Conservation (phyloP, 2,888 invertebrate genomes). For the Apotomis capreana region DNA sequence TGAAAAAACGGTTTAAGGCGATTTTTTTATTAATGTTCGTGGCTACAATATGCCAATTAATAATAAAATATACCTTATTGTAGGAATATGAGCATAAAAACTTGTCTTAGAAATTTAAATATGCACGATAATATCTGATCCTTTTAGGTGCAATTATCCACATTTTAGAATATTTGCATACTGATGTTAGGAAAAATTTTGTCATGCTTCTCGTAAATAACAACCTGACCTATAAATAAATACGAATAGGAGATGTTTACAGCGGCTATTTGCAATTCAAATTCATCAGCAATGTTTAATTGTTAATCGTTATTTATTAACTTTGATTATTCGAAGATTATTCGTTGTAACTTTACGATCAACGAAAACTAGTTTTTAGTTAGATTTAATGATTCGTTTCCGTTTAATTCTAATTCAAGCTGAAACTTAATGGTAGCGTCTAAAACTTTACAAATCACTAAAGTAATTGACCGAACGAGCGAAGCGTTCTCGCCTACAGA, state of each 20-base stretch:
- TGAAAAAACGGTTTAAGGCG: too few species aligned
- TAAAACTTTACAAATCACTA: too few species aligned
- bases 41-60: too few species aligned
- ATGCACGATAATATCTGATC: background rate
- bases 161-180: conserved; percentile 11
- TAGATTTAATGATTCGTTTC: background rate
- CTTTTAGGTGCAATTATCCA: background rate
- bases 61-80: background rate
- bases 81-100: background rate
- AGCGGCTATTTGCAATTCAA: conserved; percentile 17
- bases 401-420: background rate
- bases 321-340: background rate
- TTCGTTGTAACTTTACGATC: background rate
- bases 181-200: conserved; percentile 2
- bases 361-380: background rate
- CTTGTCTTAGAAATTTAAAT: background rate
- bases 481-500: too few species aligned
- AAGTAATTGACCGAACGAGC: too few species aligned
- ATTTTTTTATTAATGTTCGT: too few species aligned
- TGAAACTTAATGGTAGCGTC: background rate
- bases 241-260: conserved; percentile 10
- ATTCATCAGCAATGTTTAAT: conserved; percentile 21
- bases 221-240: conserved; percentile 21
- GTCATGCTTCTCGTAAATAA: conserved; percentile 7
- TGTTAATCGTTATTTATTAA: conserved; percentile 16